Percentiles rank a stretch among this genome's conserved stretches.
Evolutionary conservation across 2,113 vertebrate genomes (phyloP).

Genomic region (Plecotus auritus): DNA sequence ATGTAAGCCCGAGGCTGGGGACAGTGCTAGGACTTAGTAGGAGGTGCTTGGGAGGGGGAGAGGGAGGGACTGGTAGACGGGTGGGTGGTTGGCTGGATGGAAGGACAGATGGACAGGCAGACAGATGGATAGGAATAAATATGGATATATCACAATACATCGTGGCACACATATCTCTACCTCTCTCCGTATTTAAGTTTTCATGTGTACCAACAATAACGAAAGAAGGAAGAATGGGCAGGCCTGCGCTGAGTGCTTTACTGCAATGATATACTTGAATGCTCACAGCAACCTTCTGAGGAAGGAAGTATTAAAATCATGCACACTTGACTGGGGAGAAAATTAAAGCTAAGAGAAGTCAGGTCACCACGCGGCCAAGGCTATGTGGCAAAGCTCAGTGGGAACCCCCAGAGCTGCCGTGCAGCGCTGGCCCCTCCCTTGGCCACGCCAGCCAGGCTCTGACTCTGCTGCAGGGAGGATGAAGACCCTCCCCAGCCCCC

Average conservation of each 20-base stretch:
- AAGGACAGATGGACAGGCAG: too few species aligned
- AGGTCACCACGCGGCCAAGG: background rate
- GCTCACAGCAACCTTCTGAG: background rate
- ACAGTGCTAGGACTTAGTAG: background rate
- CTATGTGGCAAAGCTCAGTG: background rate
- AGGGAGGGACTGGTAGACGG: background rate
- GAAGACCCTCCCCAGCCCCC: background rate
- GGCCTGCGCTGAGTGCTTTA: background rate
- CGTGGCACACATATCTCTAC: rapidly evolving
- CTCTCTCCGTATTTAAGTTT: rapidly evolving
- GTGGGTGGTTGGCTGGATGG: rapidly evolving
- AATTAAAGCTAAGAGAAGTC: background rate
- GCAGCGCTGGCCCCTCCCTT: background rate
- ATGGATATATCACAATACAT: too few species aligned
- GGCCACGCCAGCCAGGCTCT: background rate
- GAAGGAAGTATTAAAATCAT: background rate
- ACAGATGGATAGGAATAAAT: rapidly evolving
- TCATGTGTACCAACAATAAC: background rate
- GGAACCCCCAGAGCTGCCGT: background rate
- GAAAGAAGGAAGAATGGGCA: rapidly evolving
- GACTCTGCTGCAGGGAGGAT: background rate
- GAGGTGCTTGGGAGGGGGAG: background rate
- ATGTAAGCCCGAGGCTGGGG: background rate
- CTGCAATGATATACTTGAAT: rapidly evolving
- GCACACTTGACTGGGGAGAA: background rate